These are phyloP conservation scores for Sphaerophoria rueppellii DNA, from an alignment of 2,888 invertebrate species.

Conservation along the genomic window DNA sequence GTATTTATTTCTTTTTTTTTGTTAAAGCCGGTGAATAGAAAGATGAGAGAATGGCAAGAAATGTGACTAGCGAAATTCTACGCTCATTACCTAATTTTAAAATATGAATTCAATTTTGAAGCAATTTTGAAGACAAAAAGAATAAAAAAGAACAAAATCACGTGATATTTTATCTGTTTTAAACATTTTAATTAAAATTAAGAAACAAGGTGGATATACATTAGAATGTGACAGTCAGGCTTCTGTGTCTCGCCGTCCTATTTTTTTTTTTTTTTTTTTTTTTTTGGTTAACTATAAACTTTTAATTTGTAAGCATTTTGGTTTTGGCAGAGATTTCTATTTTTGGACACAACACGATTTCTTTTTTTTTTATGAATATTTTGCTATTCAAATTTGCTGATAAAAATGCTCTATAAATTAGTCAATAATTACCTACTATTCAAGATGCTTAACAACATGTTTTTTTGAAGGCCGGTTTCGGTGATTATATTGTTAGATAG, in stretches of 20 bases:
- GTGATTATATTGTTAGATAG: too few relatives aligned
- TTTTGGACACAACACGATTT: slow-evolving; percentile 3
- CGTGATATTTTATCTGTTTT: neutral
- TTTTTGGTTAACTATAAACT: neutral
- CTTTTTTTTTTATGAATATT: neutral
- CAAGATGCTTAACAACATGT: too few relatives aligned
- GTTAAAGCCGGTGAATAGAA: slow-evolving; percentile 53
- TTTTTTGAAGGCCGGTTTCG: too few relatives aligned
- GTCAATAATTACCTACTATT: too few relatives aligned
- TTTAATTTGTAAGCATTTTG: neutral
- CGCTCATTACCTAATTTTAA: slow-evolving; percentile 46
- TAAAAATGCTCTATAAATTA: too few relatives aligned
- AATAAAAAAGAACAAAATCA: neutral
- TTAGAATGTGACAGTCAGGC: neutral
- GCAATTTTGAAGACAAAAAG: neutral
- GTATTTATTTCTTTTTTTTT: slow-evolving; percentile 34
- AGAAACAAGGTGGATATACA: neutral
- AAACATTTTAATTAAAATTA: too few relatives aligned
- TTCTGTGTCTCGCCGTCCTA: slow-evolving; percentile 20
- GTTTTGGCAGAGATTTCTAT: slow-evolving; percentile 5
- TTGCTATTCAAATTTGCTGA: too few relatives aligned
- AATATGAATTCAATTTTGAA: slow-evolving; percentile 41
- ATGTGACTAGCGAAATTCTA: slow-evolving; percentile 35
- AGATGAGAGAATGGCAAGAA: slow-evolving; percentile 34
- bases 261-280: slow-evolving; percentile 2